Evolutionary conservation across 2,113 vertebrate genomes (phyloP).

Genomic region (Caranx melampygus): DNA sequence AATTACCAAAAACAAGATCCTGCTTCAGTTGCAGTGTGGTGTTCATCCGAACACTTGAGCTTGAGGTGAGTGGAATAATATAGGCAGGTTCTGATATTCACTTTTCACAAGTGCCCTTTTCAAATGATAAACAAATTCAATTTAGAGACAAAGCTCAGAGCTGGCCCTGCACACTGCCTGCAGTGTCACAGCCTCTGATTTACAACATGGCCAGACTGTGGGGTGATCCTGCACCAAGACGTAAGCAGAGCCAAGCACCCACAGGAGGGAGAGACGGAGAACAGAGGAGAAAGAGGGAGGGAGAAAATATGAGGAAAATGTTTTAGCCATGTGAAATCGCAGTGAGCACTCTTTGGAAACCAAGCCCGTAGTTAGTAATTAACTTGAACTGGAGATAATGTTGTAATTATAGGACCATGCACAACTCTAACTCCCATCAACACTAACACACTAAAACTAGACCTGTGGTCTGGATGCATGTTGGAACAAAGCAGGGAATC

Average conservation of each 20-base stretch:
- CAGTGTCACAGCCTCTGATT: slow-evolving; percentile 33
- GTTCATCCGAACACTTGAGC: slow-evolving; percentile 22
- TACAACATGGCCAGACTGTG: slow-evolving; percentile 30
- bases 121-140: slow-evolving; percentile 33
- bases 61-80: not conserved
- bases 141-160: slow-evolving; percentile 33
- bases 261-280: slow-evolving; percentile 7
- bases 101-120: slow-evolving; percentile 34
- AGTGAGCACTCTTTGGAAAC: slow-evolving; percentile 45
- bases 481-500: slow-evolving; percentile 39
- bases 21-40: not conserved
- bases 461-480: slow-evolving; percentile 52
- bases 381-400: slow-evolving; percentile 73
- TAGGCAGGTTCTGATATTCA: slow-evolving; percentile 18
- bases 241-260: slow-evolving; percentile 15
- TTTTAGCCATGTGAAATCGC: slow-evolving; percentile 40
- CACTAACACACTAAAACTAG: slow-evolving; percentile 45
- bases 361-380: slow-evolving; percentile 71
- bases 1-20: slow-evolving; percentile 32
- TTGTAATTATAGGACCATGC: slow-evolving; percentile 62
- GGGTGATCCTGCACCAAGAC: slow-evolving; percentile 18
- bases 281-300: not conserved
- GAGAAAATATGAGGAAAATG: slow-evolving; percentile 16
- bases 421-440: slow-evolving; percentile 49
- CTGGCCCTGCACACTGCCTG: not conserved